Evolutionary conservation across 2,113 vertebrate species (phyloP).

Genomic region (Prunella himalayana): DNA sequence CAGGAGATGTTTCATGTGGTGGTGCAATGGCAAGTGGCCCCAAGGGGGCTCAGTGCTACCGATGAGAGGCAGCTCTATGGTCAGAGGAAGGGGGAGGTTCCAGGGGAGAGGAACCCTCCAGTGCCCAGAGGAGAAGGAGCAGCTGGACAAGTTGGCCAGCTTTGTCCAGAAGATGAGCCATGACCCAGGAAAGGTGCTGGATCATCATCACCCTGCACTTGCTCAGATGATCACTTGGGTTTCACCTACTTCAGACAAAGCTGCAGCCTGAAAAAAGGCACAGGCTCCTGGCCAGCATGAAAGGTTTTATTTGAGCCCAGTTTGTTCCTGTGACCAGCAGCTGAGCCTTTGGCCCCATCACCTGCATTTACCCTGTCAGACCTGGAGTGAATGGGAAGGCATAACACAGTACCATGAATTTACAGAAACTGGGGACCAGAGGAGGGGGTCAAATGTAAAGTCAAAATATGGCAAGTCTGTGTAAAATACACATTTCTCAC

Average conservation of each 20-base stretch:
- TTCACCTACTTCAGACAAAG: background rate
- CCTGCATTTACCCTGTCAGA: background rate
- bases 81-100: background rate
- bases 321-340: background rate
- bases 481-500: background rate
- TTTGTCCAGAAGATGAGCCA: background rate
- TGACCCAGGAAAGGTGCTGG: background rate
- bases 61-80: rapidly evolving
- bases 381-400: background rate
- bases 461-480: background rate
- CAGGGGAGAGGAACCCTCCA: background rate
- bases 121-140: background rate
- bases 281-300: background rate
- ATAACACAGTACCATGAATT: background rate
- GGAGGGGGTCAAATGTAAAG: background rate
- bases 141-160: background rate
- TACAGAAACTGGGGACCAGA: background rate
- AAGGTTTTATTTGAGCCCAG: background rate
- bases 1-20: background rate
- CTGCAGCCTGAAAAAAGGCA: background rate
- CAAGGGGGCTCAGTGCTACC: too few relatives aligned
- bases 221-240: background rate
- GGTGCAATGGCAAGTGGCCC: rapidly evolving
- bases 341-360: background rate
- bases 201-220: background rate